Base-by-base conservation (phyloP, 2,888 invertebrate species). In the Diabrotica balteata region DNA sequence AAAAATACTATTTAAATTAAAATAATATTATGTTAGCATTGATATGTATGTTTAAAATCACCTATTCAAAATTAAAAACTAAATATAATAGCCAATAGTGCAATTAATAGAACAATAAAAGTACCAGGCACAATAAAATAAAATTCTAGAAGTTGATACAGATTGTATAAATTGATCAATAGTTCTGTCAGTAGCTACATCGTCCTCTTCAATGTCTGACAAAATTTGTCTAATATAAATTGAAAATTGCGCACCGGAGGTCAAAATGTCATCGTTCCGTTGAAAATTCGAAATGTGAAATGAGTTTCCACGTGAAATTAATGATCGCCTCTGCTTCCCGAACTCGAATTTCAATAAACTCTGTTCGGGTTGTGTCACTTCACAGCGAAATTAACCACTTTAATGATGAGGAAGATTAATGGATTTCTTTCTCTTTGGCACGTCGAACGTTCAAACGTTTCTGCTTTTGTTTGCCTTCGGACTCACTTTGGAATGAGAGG, bases 401-500 rank as follows among this genome's bases (percentile, higher is more conserved):
- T 75, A 77, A 76, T 71, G 75, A 72, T 73, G 69, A 63, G 58
- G 62, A 67, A 70, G 72, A 72, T 70, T 72, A 68, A 72, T 72
- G 72, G 66, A 63, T 65, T 62, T 68, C 59, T 65, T 64, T 64
- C 58, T 64, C 45, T 63, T 58, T 50, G 58, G 57, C 50, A 43
- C 51, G 51, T 52, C 51, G 51, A 55, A 52, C 22, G 10, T 55
- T 52, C 44, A 22, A 42, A 47, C 54, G 54, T 62, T 54, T 62
- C 61, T 60, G 53, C 50, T 55, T 63, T 55, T 63, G 63, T 63
- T 57, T 58, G 58, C 43, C 58, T 51, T 57, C 11, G 50, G 44
- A 57, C 17, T 57, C 55, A 17, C 55, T 57, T 45, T 17, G 45
- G 43, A 55, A 55, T 53, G 42, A 55, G 22, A 42, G 43, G 11